phyloP scores from a whole-genome alignment of 2,113 vertebrate genomes.

The Benitochromis conjunctus region DNA sequence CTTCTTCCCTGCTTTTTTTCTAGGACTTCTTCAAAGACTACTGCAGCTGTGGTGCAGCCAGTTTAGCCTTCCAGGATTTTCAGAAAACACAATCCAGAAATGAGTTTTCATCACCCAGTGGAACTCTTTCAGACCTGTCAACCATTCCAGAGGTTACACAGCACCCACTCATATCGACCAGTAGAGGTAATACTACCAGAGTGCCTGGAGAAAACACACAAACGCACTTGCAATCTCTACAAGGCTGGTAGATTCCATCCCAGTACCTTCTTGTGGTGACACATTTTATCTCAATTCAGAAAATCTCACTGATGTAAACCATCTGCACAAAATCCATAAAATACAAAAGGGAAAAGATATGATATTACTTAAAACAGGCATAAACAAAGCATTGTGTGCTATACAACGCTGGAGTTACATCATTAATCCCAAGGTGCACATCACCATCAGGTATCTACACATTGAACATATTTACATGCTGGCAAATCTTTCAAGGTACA shows the following conservation, averaged over 20 bases:
- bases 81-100: slow-evolving; percentile 62
- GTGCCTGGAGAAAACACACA: not conserved
- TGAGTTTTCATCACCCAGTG: slow-evolving; percentile 66
- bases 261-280: not conserved
- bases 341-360: rapidly evolving
- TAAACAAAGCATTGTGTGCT: rapidly evolving
- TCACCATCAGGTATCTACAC: not conserved
- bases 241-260: not conserved
- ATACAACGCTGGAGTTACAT: not conserved
- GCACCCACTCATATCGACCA: slow-evolving; percentile 31
- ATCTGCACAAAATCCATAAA: not conserved
- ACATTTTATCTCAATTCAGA: too few species aligned
- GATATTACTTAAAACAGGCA: not conserved
- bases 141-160: slow-evolving; percentile 79
- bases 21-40: slow-evolving; percentile 81
- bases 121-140: slow-evolving; percentile 80
- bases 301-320: not conserved
- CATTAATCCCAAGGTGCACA: rapidly evolving
- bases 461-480: not conserved
- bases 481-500: rapidly evolving
- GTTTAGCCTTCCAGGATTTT: slow-evolving; percentile 70
- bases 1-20: not conserved
- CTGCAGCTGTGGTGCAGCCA: slow-evolving; percentile 81
- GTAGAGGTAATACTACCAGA: slow-evolving; percentile 29
- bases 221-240: not conserved